Evolutionary conservation across 2,888 invertebrate genomes (phyloP), one percentile per base, ranked within the genome.

Genomic region (Calameuta idolon): DNA sequence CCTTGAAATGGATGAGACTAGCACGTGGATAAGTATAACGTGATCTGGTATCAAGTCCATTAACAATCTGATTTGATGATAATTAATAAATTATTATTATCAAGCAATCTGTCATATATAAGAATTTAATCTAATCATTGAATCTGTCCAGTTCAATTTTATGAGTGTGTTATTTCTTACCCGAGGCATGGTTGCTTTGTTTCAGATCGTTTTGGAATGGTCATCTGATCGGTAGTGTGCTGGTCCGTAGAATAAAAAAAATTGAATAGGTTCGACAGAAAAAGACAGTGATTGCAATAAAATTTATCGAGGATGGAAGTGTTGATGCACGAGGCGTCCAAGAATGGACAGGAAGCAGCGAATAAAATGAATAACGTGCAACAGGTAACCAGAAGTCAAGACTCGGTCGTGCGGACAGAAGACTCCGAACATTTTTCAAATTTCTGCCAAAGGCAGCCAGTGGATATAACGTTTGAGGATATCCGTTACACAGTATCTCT

Each of bases 381-480:
- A 73, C 74, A 71, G 37, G 75, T 9, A 37, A 69, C 30, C 69
- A 31, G 30, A 74, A 30, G 30, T 30, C 34, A 74, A 4, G n/a
- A 37, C 2, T 23, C 35, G 12, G 4, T 37, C 35, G 23, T 12
- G 11, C 34, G 35, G 1, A n/a, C 12, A 5, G 34, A 30, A 34
- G 30, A 74, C 15, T 23, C n/a, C 4, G 35, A 79, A n/a, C 75
- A 83, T 31, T 79, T 87, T 35, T 77, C 80, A 1, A 81, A 79
- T 75, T 81, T 75, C 5, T 80, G 82, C 23, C 77, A 78, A 2
- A 79, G 77, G 15, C 93, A 94, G 23, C 93, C 94, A 1, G 93
- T 96, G 68, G 96, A 96, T 87, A 94, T 97, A 81, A 93, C 94
- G 83, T 97, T 97, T 90, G 94, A 95, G 79, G 94, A 96, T 87